Evolutionary conservation across 2,113 vertebrate species (phyloP).

Genomic region (Ginglymostoma cirratum): DNA sequence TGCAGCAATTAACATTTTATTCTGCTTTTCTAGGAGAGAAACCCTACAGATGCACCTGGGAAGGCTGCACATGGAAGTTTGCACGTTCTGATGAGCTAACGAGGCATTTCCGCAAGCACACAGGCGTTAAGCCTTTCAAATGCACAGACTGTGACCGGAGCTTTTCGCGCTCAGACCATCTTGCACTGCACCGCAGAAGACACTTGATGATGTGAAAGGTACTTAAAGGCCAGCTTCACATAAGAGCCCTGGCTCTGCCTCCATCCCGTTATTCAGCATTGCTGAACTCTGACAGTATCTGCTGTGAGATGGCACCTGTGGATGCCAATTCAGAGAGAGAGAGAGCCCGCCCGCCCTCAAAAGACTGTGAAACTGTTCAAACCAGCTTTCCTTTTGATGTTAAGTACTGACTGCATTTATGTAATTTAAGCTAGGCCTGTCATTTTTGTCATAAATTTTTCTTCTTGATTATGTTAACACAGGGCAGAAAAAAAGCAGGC

Average conservation of each 20-base stretch:
- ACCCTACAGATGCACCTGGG: constrained; percentile 93
- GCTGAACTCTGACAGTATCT: constrained; percentile 41
- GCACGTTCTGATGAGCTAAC: constrained; percentile 92
- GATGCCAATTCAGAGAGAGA: constrained; percentile 40
- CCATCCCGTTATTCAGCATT: neutral
- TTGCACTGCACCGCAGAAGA: constrained; percentile 85
- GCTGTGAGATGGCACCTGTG: constrained; percentile 40
- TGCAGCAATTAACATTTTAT: neutral
- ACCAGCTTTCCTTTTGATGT: constrained; percentile 41
- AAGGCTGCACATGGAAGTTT: constrained; percentile 91
- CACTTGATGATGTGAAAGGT: constrained; percentile 87
- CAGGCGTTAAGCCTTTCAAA: constrained; percentile 93
- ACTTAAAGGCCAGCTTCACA: constrained; percentile 41
- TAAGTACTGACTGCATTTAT: constrained; percentile 26
- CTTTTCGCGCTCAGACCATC: constrained; percentile 94
- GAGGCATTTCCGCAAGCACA: constrained; percentile 94
- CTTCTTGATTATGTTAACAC: constrained; percentile 34
- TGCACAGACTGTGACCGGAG: constrained; percentile 91
- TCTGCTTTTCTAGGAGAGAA: constrained; percentile 73
- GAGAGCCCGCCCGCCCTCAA: constrained; percentile 40
- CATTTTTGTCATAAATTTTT: constrained; percentile 33
- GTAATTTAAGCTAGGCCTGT: constrained; percentile 29
- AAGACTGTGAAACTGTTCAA: constrained; percentile 64
- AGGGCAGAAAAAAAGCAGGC: constrained; percentile 33
- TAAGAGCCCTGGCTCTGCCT: constrained; percentile 16